Base-by-base conservation (phyloP, 2,888 invertebrate species). In the Ganaspis brasiliensis region DNA sequence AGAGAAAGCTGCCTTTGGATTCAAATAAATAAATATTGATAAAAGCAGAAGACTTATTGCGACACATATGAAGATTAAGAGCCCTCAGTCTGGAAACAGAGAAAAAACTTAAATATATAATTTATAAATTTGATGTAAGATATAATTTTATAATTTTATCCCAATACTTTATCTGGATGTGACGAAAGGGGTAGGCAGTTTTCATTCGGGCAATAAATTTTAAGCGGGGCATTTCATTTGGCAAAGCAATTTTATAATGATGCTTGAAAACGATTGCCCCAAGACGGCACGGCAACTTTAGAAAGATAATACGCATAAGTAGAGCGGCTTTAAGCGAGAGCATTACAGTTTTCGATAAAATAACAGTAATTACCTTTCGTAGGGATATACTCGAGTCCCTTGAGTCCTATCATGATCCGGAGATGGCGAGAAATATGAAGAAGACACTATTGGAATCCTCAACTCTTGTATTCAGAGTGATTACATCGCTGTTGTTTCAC, bases 281-380 rank as follows among this genome's bases (percentile, higher is more conserved):
- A 76, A 85, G 87, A 87, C 80, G 72, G 77, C 79, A 82, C 83
- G 80, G 83, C 81, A 82, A 83, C 84, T 81, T 82, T 82, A 75
- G 83, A 81, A 82, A 78, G 84, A 87, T 88, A 87, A 87, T 87
- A 83, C 86, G 85, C 84, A 83, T 86, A 89, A 89, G 89, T 89
- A 87, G 89, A 88, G 85, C 88, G 86, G 87, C 86, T 86, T 83
- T 82, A 85, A 87, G 88, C 85, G 83, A 82, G 83, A 83, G 84
- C 88, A 89, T 89, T 89, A 89, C 89, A 85, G 87, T 87, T 83
- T 86, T 86, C 87, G 88, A 89, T 86, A 83, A 87, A 90, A 90
- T 90, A 90, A 89, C 89, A 86, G 86, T 88, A 87, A 90, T 90
- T 89, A 89, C 84, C 76, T 75, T 84, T 84, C 84, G 84, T 83